phyloP scores from a whole-genome alignment of 2,113 vertebrate species.

The Puffinus mauretanicus region DNA sequence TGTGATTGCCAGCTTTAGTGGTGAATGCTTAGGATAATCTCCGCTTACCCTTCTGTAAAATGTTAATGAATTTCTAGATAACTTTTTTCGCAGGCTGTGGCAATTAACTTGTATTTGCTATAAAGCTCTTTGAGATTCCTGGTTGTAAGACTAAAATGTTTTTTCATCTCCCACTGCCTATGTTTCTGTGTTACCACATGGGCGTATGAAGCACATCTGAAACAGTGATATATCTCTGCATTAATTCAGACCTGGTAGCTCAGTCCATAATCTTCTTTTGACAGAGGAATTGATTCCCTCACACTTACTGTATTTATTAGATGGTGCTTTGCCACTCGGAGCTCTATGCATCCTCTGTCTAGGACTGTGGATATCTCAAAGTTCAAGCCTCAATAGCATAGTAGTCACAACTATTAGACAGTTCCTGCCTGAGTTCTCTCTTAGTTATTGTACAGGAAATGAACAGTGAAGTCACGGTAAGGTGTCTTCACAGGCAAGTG shows the following conservation, averaged over 20 bases:
- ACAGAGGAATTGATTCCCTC: background rate
- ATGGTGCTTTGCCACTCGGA: background rate
- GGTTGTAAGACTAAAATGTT: background rate
- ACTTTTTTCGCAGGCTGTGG: background rate
- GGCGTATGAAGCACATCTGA: background rate
- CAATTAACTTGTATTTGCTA: background rate
- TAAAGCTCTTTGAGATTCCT: background rate
- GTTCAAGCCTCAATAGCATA: background rate
- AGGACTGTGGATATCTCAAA: background rate
- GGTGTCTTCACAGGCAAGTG: slow-evolving; percentile 24
- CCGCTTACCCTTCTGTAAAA: background rate
- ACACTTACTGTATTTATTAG: background rate
- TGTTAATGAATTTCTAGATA: background rate
- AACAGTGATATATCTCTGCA: background rate
- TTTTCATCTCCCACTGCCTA: background rate
- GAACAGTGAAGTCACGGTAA: background rate
- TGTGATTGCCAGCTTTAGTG: background rate
- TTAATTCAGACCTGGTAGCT: background rate
- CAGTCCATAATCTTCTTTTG: background rate
- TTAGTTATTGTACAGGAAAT: background rate
- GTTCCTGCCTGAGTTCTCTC: background rate
- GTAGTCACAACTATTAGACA: background rate
- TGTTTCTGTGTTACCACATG: background rate
- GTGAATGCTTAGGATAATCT: background rate
- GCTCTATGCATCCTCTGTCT: background rate